These are phyloP conservation scores for Lasaia peninsularis DNA, from an alignment of 1,140 invertebrate species.

Conservation along the genomic window DNA sequence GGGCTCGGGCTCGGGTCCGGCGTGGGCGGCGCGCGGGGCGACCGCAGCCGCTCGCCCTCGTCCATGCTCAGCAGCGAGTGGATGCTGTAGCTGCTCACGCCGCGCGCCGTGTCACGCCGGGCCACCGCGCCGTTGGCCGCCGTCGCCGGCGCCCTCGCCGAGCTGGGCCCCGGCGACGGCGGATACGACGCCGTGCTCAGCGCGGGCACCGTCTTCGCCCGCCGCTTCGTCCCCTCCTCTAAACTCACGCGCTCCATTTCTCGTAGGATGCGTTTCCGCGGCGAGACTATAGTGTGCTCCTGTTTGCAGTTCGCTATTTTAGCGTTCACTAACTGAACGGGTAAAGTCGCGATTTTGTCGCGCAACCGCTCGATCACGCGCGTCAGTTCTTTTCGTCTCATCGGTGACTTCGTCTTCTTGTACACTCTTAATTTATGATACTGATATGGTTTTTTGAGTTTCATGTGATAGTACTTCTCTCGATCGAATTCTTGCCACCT, in stretches of 20 bases:
- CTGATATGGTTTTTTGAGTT: conserved; percentile 73
- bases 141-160: conserved; percentile 33
- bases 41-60: conserved; percentile 39
- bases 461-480: conserved; percentile 70
- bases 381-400: conserved; percentile 58
- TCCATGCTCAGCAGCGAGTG: conserved; percentile 83
- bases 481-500: conserved; percentile 56
- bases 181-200: conserved; percentile 61
- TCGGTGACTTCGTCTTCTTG: conserved; percentile 60
- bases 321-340: conserved; percentile 59
- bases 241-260: conserved; percentile 85
- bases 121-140: conserved; percentile 21
- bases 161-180: conserved; percentile 57
- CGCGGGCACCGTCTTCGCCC: conserved; percentile 69
- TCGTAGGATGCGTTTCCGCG: conserved; percentile 84
- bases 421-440: conserved; percentile 73
- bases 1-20: conserved; percentile 64
- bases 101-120: conserved; percentile 42
- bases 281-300: conserved; percentile 80
- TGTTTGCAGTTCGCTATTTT: conserved; percentile 66
- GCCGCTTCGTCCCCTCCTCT: conserved; percentile 74
- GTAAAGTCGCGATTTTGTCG: conserved; percentile 62
- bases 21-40: conserved; percentile 51
- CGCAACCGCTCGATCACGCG: conserved; percentile 69
- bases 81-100: conserved; percentile 85